Evolutionary conservation across 2,888 invertebrate species (phyloP), one percentile per base, ranked within the genome.

Genomic region (Drosophila siamana): DNA sequence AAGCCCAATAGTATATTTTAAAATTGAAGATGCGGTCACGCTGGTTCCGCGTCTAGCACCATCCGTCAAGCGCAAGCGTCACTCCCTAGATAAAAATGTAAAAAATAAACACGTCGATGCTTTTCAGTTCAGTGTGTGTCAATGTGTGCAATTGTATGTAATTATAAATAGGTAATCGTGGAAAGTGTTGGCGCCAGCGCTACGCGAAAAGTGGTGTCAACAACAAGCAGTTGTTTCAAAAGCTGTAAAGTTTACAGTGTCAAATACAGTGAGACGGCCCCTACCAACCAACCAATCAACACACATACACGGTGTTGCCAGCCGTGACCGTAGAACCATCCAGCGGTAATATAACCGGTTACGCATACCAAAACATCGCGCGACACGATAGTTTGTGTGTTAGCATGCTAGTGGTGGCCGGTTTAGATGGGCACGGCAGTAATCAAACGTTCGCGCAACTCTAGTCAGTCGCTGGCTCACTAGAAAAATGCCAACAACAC

Each of bases 401-500:
- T 75, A 60, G 47, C 51, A 73, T 66, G 76, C 74, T 76, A 74
- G 74, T 50, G 74, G 19, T 76, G 77, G 73, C 19, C 67, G 57
- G 55, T 33, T 22, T 13, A 6, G 6, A 30, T 72, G 54, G 72
- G 76, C 72, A 44, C 43, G 77, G 57, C 62, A 67, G 50, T 33
- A 72, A 75, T 73, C 77, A 73, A 43, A 38, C 50, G 33, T 2
- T 52, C 50, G 44, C 41, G 51, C 63, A 68, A 46, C 73, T 55
- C 56, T 68, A 67, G 72, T 60, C 64, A 73, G 77, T 74, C 63
- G 43, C 56, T 65, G 69, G 69, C 78, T 78, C 61, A 36, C 74
- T 77, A 77, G 72, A 73, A 86, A 83, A 85, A 81, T 86, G 82
- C 82, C 87, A 83, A 81, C 85, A 78, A 82, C 74, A 83, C 86